Base-by-base conservation (phyloP, 2,888 invertebrate genomes). In the Maniola hyperantus region DNA sequence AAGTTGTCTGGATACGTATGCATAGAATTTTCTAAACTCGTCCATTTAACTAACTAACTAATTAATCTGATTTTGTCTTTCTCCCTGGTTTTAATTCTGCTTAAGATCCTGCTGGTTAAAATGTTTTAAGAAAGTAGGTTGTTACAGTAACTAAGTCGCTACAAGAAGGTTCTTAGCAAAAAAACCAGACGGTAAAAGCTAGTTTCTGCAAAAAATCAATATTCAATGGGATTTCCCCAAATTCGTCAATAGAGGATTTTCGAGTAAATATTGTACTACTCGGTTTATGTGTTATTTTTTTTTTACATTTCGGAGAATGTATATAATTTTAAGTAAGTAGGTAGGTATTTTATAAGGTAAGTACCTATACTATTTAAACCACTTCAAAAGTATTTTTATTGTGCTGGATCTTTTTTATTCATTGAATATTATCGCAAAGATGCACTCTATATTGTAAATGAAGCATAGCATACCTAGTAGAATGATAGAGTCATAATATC, bases 201-300 rank as follows among this genome's bases (percentile, higher is more conserved):
- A 48, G 18, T 18, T 15, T 48, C 15, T 15, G 7, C 6, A 33
- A 33, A 33, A 53, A 51, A 26, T 26, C 26, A 51, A 13, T 53
- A 53, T 33, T 53, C 33, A n/a, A 6, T 1, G 4, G 51, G 51
- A 13, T 33, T 39, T 36, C 15, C 11, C 34, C 15, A 8, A 55
- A 55, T 15, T 55, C 15, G 36, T 55, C 55, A 36, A 15, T 53
- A 33, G 36, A 10, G n/a, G n/a, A n/a, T n/a, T n/a, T n/a, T 36
- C 18, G 15, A 15, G 15, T 55, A 55, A 55, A 55, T 55, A 55
- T 55, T 36, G 33, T 33, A 53, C 26, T 4, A 26, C n/a, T 26
- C 26, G 8, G 36, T 10, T 10, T 4, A 39, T 15, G 15, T 10
- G 15, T n/a, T n/a, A n/a, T n/a, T n/a, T n/a, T 53, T 53, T 53